These are phyloP conservation scores for Capra hircus DNA, from an alignment of 2,113 vertebrate species.

Conservation along the genomic window DNA sequence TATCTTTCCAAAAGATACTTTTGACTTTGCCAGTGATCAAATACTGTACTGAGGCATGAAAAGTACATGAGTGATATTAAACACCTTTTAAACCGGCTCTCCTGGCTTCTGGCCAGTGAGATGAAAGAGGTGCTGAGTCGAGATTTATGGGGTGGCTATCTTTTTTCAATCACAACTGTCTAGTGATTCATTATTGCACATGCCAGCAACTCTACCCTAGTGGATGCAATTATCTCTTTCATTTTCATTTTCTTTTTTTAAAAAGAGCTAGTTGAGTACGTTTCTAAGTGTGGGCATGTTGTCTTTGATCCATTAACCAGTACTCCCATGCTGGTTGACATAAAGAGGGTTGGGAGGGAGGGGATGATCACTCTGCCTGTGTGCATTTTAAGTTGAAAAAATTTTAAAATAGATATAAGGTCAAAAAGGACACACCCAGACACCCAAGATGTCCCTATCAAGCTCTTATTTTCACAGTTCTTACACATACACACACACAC, in stretches of 20 bases:
- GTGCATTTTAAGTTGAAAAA: neutral
- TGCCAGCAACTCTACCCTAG: neutral
- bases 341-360: neutral
- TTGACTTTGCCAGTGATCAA: neutral
- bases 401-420: neutral
- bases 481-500: neutral
- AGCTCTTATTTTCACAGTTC: neutral
- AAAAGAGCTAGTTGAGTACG: neutral
- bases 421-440: neutral
- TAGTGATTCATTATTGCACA: constrained; percentile 37
- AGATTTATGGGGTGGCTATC: neutral
- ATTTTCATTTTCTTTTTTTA: neutral
- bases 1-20: no score
- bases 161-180: neutral
- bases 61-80: neutral
- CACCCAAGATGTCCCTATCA: neutral
- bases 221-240: neutral
- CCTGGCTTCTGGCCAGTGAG: constrained; percentile 1
- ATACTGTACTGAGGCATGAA: neutral
- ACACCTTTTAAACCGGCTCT: neutral
- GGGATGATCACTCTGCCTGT: neutral
- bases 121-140: neutral
- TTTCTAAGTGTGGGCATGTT: neutral
- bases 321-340: neutral
- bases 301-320: neutral